Evolutionary conservation across 2,888 invertebrate species (phyloP), one percentile per base, ranked within the genome.

Genomic region (Ophion ellenae): DNA sequence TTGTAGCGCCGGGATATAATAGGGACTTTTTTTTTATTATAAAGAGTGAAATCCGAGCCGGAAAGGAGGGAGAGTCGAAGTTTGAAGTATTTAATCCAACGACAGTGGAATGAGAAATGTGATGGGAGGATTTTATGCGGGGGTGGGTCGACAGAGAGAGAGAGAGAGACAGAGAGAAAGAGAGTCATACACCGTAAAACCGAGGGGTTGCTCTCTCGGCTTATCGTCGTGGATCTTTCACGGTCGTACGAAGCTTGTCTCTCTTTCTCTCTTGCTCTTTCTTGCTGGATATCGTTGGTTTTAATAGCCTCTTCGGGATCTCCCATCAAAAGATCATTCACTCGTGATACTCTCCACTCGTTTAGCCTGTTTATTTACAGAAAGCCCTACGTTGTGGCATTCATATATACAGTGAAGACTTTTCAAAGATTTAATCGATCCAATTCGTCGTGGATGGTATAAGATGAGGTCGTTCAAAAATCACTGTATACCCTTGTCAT

Each of bases 151-250:
- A 57, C 47, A 59, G 74, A 78, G 78, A 73, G 73, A 71, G 66
- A 40, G 83, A 77, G 53, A 63, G 53, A 78, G 78, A 77, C 57
- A 69, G 70, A 78, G 28, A 73, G 73, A 69, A 64, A 78, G 75
- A 64, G 81, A 75, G 78, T 69, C 28, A 71, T 71, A 57, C 40
- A 67, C 20, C 63, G 82, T 81, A 61, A 64, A 71, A 84, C 47
- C 67, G 85, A 83, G 85, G 85, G 85, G 83, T 83, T 80, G 83
- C 83, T 85, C 81, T 78, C 75, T 81, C 86, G 87, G 89, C 90
- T 90, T 90, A 90, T 90, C 90, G 83, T 87, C 78, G 86, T 85
- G 84, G 84, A 91, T 89, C 90, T 91, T 90, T 90, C 86, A 87
- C 88, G 89, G 88, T 88, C 89, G 89, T 90, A 86, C 87, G 84